Evolutionary conservation across 2,888 invertebrate genomes (phyloP).

Genomic region (Pimpla rufipes): DNA sequence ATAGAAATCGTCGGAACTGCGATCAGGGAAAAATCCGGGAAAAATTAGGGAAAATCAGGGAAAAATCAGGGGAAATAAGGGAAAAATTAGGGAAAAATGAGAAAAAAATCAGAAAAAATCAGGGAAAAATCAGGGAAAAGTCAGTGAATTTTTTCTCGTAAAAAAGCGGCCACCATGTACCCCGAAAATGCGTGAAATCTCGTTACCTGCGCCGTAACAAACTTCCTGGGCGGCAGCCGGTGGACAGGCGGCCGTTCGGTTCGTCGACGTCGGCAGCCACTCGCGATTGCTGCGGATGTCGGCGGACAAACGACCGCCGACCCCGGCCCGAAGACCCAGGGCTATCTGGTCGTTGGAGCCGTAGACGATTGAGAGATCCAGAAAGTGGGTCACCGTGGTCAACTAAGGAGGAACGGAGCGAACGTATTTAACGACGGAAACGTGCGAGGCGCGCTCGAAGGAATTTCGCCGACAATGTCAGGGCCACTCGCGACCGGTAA

Average conservation of each 20-base stretch:
- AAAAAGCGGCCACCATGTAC: too few relatives aligned
- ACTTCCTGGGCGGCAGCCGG: conserved; percentile 88
- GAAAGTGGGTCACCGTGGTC: conserved; percentile 89
- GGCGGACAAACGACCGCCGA: conserved; percentile 89
- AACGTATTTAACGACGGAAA: neutral
- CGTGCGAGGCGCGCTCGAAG: too few relatives aligned
- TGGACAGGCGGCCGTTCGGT: conserved; percentile 90
- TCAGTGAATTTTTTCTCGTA: too few relatives aligned
- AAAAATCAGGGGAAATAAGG: too few relatives aligned
- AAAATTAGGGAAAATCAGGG: too few relatives aligned
- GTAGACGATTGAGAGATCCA: conserved; percentile 93
- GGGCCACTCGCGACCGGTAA: conserved; percentile 11
- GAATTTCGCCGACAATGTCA: conserved; percentile 18
- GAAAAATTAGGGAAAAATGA: too few relatives aligned
- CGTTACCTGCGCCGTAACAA: conserved; percentile 91
- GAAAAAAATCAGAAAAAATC: too few relatives aligned
- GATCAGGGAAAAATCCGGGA: too few relatives aligned
- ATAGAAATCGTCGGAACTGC: too few relatives aligned
- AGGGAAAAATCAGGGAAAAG: too few relatives aligned
- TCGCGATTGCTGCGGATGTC: conserved; percentile 89
- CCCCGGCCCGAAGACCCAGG: conserved; percentile 88
- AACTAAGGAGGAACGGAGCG: conserved; percentile 84
- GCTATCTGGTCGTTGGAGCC: conserved; percentile 90
- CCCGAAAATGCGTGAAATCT: too few relatives aligned
- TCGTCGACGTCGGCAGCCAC: conserved; percentile 90